Conservation (phyloP, 2,113 vertebrate genomes). For the Carlito syrichta region DNA sequence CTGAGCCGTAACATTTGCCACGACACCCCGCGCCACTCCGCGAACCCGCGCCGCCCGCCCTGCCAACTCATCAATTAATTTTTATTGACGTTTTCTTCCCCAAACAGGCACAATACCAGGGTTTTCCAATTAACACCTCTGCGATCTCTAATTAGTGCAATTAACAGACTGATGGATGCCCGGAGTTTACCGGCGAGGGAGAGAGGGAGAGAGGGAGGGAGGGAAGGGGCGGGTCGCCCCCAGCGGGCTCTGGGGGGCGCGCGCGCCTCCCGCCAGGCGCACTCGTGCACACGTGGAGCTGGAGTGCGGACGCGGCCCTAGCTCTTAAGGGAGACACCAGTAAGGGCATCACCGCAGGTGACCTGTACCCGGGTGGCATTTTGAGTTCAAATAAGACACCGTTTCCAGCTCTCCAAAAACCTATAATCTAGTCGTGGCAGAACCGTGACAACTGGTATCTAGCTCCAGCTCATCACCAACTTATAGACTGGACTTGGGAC, state of each 20-base stretch:
- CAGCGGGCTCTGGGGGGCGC: neutral
- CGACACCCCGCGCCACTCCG: conserved; percentile 75
- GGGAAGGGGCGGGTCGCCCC: conserved; percentile 49
- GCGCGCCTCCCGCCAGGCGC: neutral
- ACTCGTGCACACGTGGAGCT: neutral
- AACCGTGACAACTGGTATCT: neutral
- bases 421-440: neutral
- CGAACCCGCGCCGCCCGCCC: conserved; percentile 71
- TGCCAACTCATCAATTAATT: conserved; percentile 82
- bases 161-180: conserved; percentile 92
- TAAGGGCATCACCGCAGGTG: neutral
- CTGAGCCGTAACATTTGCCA: conserved; percentile 80
- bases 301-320: neutral
- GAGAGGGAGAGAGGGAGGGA: neutral
- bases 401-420: neutral
- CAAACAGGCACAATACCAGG: conserved; percentile 80
- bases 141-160: conserved; percentile 92
- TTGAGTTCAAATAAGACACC: neutral
- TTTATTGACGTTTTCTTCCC: conserved; percentile 83
- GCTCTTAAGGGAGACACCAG: rapidly evolving
- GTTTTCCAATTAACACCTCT: conserved; percentile 94
- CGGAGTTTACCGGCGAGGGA: conserved; percentile 82
- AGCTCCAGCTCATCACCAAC: neutral
- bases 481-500: neutral
- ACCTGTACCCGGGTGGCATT: neutral